Evolutionary conservation across 2,113 vertebrate genomes (phyloP).

Genomic region (Oplegnathus fasciatus): DNA sequence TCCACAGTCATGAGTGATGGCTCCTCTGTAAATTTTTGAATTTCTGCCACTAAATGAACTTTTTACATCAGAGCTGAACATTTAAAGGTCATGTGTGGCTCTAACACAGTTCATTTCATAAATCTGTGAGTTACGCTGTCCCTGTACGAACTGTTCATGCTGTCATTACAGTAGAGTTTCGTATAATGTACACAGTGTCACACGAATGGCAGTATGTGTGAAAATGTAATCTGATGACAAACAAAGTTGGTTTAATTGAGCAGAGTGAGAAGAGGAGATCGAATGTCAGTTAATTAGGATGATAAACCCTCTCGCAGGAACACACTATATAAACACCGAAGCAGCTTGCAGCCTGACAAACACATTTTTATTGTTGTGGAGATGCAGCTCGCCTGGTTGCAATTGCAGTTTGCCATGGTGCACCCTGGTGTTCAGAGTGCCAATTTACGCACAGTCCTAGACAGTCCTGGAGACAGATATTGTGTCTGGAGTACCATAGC

Average conservation of each 20-base stretch:
- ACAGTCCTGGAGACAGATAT: constrained; percentile 40
- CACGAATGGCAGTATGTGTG: constrained; percentile 7
- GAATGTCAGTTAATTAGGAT: constrained; percentile 50
- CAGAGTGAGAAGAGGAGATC: constrained; percentile 26
- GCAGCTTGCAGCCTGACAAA: constrained; percentile 39
- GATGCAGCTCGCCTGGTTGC: constrained; percentile 20
- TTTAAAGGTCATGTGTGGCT: constrained; percentile 13
- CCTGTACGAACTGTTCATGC: not conserved
- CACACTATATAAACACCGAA: constrained; percentile 15
- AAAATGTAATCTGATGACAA: constrained; percentile 38
- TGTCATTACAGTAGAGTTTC: not conserved
- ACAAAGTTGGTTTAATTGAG: constrained; percentile 34
- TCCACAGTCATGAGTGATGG: not conserved
- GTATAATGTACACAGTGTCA: constrained; percentile 7
- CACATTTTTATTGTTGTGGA: constrained; percentile 34
- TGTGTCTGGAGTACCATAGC: constrained; percentile 26
- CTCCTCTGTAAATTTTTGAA: constrained; percentile 6
- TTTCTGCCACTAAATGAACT: not conserved
- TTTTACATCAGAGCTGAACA: constrained; percentile 12
- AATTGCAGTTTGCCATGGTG: constrained; percentile 38
- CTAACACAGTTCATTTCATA: not conserved
- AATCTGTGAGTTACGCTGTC: not conserved
- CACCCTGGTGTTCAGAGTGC: constrained; percentile 65
- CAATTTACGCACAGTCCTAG: constrained; percentile 48
- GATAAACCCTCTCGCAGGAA: constrained; percentile 19